These are phyloP conservation scores for Calliopsis andreniformis DNA, from an alignment of 1,140 invertebrate genomes.

Conservation along the genomic window DNA sequence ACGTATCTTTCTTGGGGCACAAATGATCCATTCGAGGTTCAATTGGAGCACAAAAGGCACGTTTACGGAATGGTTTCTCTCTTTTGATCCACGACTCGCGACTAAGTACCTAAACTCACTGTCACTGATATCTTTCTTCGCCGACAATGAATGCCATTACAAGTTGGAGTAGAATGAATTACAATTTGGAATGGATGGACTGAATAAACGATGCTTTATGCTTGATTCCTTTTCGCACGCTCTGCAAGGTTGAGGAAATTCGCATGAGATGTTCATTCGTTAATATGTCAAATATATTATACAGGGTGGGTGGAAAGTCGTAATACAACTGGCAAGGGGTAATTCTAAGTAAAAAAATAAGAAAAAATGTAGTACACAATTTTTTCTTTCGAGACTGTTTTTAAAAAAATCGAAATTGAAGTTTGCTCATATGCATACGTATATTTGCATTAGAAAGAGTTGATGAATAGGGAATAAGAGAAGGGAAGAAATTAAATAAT, in stretches of 20 bases:
- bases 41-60: conserved; percentile 65
- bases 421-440: background rate
- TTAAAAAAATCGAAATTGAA: too few relatives aligned
- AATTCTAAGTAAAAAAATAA: too few relatives aligned
- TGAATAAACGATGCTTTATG: conserved; percentile 42
- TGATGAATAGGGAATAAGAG: too few relatives aligned
- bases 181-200: conserved; percentile 29
- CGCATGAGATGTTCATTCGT: too few relatives aligned
- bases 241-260: background rate
- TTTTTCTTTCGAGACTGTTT: too few relatives aligned
- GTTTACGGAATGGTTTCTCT: conserved; percentile 54
- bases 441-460: too few relatives aligned
- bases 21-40: conserved; percentile 56
- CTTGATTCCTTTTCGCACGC: conserved; percentile 8
- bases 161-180: conserved; percentile 42
- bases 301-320: too few relatives aligned
- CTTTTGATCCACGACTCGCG: conserved; percentile 57
- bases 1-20: conserved; percentile 32
- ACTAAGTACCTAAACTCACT: conserved; percentile 60
- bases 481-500: too few relatives aligned
- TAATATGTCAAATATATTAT: too few relatives aligned
- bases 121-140: conserved; percentile 55
- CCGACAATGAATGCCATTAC: conserved; percentile 43
- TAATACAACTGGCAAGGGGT: too few relatives aligned
- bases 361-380: too few relatives aligned